Base-by-base conservation (phyloP, 1,140 invertebrate genomes). In the Scaptomyza graminum region DNA sequence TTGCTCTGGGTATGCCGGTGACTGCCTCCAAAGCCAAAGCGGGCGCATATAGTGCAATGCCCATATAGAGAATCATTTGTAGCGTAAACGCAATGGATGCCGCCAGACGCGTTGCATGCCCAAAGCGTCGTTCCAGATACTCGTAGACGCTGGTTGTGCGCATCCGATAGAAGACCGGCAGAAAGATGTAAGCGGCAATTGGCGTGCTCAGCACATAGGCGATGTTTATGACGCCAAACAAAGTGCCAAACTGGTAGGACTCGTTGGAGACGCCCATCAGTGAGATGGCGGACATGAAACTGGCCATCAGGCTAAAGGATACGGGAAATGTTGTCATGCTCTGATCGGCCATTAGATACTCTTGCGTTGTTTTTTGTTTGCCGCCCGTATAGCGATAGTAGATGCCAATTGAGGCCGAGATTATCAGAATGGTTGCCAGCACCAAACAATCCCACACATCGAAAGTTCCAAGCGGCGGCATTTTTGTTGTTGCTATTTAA, bases 281-380 rank as follows among this genome's bases (percentile, higher is more conserved):
- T 0, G 97, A 97, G 22, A 98, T 95, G n/a, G 97, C 97, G 0
- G 97, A 98, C 96, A 99, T 98, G 84, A 99, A 98, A 34, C 96
- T 98, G 3, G 97, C 97, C 95, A 98, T 97, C 1, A 98, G 91
- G 7, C 96, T 97, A 70, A 98, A 95, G 6, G 95, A 95, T 0
- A 98, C 96, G 1, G 97, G 96, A 9, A 94, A 91, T 57, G 97
- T 93, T n/a, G 89, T 81, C 87, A 92, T 92, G 57, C 81, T 91
- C 57, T 90, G 76, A 51, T 92, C 78, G 12, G 91, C 91, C 74
- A 92, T 81, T 1, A 92, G 67, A 43, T 90, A 91, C 66, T 92
- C 90, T 66, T 91, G 94, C 16, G 95, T 95, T 1, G 97, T 98
- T 92, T 95, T 96, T 88, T 98, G 97, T 90, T 95, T 95, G 4